These are phyloP conservation scores for Heliconius sara DNA, from an alignment of 2,888 invertebrate species.

Conservation along the genomic window DNA sequence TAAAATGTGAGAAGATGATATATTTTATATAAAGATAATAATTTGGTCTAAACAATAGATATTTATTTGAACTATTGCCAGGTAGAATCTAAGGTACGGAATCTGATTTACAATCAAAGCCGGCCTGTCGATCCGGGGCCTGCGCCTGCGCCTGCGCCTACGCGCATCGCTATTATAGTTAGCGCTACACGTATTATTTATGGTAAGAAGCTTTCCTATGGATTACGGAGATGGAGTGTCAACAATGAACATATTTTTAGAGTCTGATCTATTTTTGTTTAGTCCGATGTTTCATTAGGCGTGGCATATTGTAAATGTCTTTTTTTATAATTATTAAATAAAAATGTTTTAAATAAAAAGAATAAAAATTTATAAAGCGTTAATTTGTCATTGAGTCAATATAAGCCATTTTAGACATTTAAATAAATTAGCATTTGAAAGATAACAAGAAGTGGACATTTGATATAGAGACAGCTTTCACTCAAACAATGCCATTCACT, in stretches of 20 bases:
- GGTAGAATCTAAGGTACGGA: conserved; percentile 45
- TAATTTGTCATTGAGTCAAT: conserved; percentile 18
- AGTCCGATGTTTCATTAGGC: conserved; percentile 11
- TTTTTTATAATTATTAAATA: neutral
- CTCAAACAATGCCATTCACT: conserved; percentile 20
- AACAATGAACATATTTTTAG: conserved; percentile 67
- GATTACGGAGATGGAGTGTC: conserved; percentile 80
- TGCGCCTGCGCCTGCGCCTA: conserved; percentile 81
- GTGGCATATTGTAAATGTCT: neutral
- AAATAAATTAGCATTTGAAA: conserved; percentile 22
- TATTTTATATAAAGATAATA: conserved; percentile 15
- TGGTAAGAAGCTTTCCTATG: conserved; percentile 81
- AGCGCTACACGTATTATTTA: conserved; percentile 82
- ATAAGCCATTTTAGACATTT: conserved; percentile 15
- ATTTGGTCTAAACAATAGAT: conserved; percentile 34
- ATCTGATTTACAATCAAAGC: conserved; percentile 82
- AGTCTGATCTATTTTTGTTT: conserved; percentile 37
- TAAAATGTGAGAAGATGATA: conserved; percentile 16
- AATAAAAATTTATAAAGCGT: conserved; percentile 3
- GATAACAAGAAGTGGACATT: neutral
- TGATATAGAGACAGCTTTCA: conserved; percentile 30
- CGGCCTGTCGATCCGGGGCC: conserved; percentile 75
- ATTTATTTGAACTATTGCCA: conserved; percentile 46
- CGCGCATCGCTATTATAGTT: conserved; percentile 76
- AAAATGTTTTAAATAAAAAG: neutral